Evolutionary conservation across 2,113 vertebrate genomes (phyloP).

Genomic region (Odocoileus hemionus): DNA sequence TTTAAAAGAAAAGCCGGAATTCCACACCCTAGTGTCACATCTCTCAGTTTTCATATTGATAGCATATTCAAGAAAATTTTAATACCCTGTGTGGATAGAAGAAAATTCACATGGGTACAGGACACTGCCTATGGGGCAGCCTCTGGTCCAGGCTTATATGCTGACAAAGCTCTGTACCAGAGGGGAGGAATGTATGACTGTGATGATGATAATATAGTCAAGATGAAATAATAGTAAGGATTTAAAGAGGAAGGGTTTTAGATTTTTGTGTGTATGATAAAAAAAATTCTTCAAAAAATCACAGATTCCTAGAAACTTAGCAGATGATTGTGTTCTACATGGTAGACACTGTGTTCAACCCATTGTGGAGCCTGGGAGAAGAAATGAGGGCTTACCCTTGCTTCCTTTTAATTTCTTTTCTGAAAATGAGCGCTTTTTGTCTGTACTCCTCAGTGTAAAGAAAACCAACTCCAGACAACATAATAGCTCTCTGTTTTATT

Average conservation of each 20-base stretch:
- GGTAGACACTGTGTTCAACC: background rate
- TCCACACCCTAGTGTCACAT: background rate
- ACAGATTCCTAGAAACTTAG: background rate
- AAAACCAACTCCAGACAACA: slow-evolving; percentile 41
- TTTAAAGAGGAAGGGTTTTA: slow-evolving; percentile 32
- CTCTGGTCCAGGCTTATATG: background rate
- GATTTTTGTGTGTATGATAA: background rate
- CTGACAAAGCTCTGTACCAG: background rate
- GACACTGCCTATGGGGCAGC: background rate
- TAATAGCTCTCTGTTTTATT: slow-evolving; percentile 58
- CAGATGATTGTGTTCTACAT: background rate
- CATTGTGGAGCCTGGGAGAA: background rate
- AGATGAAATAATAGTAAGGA: background rate
- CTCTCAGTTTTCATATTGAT: background rate
- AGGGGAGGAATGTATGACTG: background rate
- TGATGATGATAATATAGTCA: background rate
- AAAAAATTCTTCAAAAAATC: background rate
- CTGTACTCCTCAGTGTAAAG: slow-evolving; percentile 35
- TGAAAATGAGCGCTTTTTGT: slow-evolving; percentile 42
- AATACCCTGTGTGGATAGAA: background rate
- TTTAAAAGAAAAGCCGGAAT: slow-evolving; percentile 12
- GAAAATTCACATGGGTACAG: background rate
- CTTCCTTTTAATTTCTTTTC: slow-evolving; percentile 41
- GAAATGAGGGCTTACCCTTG: slow-evolving; percentile 21
- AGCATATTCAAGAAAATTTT: background rate